These are phyloP conservation scores for Orthonevra nobilis DNA, from an alignment of 2,888 invertebrate genomes.

Conservation along the genomic window DNA sequence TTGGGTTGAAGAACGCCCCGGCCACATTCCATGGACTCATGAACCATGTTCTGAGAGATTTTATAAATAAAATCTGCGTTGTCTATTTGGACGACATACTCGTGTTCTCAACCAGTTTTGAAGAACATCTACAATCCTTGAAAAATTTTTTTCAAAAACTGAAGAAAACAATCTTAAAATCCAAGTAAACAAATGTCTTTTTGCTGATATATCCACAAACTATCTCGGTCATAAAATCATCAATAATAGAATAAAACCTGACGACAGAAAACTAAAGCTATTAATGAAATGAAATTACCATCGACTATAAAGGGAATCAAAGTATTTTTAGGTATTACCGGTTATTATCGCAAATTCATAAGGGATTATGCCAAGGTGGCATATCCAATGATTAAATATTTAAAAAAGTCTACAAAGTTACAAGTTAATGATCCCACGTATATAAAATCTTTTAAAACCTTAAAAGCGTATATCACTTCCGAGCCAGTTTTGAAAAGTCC, in stretches of 20 bases:
- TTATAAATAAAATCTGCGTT: background rate
- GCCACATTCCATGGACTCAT: background rate
- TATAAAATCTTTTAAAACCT: no score
- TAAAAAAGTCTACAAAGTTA: background rate
- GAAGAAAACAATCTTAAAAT: background rate
- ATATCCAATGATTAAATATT: background rate
- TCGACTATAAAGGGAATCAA: no score
- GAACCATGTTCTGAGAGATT: background rate
- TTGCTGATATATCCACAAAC: no score
- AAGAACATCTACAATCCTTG: background rate
- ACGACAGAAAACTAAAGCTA: no score
- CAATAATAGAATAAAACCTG: no score
- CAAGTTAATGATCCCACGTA: background rate
- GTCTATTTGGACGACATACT: background rate
- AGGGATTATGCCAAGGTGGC: background rate
- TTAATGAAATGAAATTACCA: no score
- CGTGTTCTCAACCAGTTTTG: no score
- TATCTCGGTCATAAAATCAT: no score
- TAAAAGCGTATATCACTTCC: no score
- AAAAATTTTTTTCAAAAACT: background rate
- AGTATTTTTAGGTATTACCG: no score
- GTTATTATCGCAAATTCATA: constrained; percentile 1
- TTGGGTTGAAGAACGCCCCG: constrained; percentile 7
- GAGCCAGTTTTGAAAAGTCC: background rate
- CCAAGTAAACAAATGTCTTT: constrained; percentile 1